phyloP scores from a whole-genome alignment of 2,113 vertebrate genomes.

The Rhinopomastus cyanomelas region DNA sequence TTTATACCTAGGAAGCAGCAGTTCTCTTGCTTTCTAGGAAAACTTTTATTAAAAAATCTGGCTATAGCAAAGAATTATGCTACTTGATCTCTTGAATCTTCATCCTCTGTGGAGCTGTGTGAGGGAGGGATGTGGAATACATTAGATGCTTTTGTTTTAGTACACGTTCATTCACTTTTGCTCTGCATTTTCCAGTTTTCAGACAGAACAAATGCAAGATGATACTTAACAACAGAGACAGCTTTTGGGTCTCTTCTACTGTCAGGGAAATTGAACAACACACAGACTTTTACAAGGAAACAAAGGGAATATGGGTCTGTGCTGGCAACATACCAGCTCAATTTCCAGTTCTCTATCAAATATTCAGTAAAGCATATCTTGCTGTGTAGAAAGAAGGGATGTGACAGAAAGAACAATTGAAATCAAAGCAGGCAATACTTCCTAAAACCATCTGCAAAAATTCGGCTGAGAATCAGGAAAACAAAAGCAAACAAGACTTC shows the following conservation, averaged over 20 bases:
- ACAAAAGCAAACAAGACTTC: background rate
- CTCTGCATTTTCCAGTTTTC: slow-evolving; percentile 7
- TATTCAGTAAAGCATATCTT: background rate
- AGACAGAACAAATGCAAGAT: background rate
- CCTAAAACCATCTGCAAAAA: background rate
- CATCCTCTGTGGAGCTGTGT: background rate
- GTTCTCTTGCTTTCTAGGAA: background rate
- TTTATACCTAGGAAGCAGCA: background rate
- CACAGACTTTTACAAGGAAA: background rate
- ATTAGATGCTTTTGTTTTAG: background rate
- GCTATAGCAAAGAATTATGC: background rate
- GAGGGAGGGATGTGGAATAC: background rate
- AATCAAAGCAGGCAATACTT: background rate
- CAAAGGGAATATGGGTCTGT: slow-evolving; percentile 15
- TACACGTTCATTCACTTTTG: slow-evolving; percentile 31
- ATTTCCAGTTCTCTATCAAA: slow-evolving; percentile 41
- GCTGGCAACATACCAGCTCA: slow-evolving; percentile 36
- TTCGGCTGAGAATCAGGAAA: background rate
- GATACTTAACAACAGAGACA: background rate
- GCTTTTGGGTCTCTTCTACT: background rate
- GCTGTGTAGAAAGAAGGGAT: background rate
- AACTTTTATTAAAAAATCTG: background rate
- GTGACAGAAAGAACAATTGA: background rate
- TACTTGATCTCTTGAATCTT: background rate
- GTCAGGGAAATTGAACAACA: slow-evolving; percentile 10